A percentile compares a stretch with the other conserved stretches of the same genome.
Conservation (phyloP, 2,113 vertebrate genomes). For the Eidolon helvum region DNA sequence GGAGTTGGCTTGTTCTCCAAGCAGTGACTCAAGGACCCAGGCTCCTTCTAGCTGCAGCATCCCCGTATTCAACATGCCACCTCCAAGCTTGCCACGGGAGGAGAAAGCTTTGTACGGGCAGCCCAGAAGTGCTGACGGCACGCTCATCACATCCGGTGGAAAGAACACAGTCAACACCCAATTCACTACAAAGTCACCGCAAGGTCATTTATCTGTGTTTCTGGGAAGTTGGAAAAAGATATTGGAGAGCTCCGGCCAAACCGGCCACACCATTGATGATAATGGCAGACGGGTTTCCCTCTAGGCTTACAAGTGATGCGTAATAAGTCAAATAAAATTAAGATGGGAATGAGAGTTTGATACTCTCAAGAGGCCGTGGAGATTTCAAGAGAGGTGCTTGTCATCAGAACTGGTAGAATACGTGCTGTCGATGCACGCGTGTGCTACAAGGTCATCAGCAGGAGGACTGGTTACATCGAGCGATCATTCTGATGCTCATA, state of each 20-base stretch:
- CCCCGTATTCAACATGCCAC: background rate
- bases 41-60: background rate
- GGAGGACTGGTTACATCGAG: accelerated
- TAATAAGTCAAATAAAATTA: background rate
- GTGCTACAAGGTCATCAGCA: background rate
- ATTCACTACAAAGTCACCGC: accelerated
- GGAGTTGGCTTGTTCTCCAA: background rate
- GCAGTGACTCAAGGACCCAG: background rate
- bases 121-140: accelerated
- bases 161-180: background rate
- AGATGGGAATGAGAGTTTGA: background rate
- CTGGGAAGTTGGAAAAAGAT: background rate
- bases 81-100: background rate
- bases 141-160: too few species aligned
- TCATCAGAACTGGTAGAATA: background rate
- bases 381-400: background rate
- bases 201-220: background rate
- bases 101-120: too few species aligned
- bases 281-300: background rate
- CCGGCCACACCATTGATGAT: background rate
- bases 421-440: background rate
- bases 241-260: background rate
- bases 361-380: background rate
- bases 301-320: background rate
- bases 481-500: background rate